Evolutionary conservation across 2,888 invertebrate genomes (phyloP), one percentile per base, ranked within the genome.

Genomic region (Diploptera punctata): DNA sequence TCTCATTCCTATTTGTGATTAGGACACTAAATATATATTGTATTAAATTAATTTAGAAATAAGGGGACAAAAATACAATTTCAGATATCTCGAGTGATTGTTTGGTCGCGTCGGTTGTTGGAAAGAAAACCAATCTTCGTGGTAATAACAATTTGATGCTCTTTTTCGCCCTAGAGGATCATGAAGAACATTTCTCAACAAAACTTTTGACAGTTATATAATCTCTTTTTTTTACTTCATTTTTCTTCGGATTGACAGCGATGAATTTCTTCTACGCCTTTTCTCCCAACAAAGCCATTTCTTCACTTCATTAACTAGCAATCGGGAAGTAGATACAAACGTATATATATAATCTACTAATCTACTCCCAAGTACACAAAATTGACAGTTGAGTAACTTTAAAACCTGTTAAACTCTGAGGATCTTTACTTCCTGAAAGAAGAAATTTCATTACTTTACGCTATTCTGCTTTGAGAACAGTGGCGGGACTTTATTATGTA

Each of bases 241-340:
- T 65, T 65, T 65, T 65, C 65, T 65, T 65, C 44, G 19, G 44
- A 65, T 65, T 65, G 65, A 65, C 65, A 65, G 65, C 43, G 26
- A 21, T 65, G 65, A 21, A 61, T 24, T 65, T 65, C 54, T 26
- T 26, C 26, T 54, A n/a, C 54, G 16, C 54, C 54, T 54, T n/a
- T 26, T 21, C 54, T 1, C 26, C n/a, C 54, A 54, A 54, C 54
- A 24, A 54, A 54, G 54, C 26, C 26, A 26, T 54, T 26, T 54
- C 26, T 54, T 54, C 54, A 21, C 54, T 54, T 54, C 54, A 54
- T 54, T 54, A 54, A 54, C 16, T 3, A 19, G 21, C 54, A 54
- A 54, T 54, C 54, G 26, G 24, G 24, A 54, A 26, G 54, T 54
- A 26, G 3, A 54, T 26, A 54, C 54, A 54, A 10, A 54, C 54